Conservation (phyloP, 2,888 invertebrate genomes). For the Arenicola marina region DNA sequence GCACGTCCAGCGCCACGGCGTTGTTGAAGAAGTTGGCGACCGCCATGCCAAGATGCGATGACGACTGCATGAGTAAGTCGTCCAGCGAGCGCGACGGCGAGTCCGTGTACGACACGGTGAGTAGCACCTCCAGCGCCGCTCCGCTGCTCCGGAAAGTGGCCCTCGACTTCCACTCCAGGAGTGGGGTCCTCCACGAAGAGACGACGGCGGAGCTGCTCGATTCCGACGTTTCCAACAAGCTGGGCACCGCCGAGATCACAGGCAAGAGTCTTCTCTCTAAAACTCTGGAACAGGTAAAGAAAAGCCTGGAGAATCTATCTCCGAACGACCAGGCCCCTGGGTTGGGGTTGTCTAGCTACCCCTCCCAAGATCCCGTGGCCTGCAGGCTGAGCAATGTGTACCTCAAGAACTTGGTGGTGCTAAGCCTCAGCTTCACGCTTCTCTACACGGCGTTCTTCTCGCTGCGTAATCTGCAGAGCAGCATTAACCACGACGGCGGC, state of each 20-base stretch:
- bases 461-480: constrained; percentile 54
- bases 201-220: not conserved
- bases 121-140: constrained; percentile 2
- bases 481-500: constrained; percentile 50
- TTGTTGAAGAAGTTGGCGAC: too few species aligned
- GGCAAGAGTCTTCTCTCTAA: constrained; percentile 14
- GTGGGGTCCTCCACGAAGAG: too few species aligned
- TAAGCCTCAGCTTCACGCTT: constrained; percentile 44
- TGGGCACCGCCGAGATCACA: not conserved
- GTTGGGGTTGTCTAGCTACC: too few species aligned
- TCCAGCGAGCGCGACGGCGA: not conserved
- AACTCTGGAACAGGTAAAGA: constrained; percentile 28
- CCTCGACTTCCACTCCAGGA: too few species aligned
- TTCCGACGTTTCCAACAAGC: not conserved
- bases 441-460: constrained; percentile 47
- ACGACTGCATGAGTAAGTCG: too few species aligned
- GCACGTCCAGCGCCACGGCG: too few species aligned
- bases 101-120: constrained; percentile 3
- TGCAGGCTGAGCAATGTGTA: constrained; percentile 34
- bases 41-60: too few species aligned
- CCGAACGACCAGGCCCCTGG: constrained; percentile 4
- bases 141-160: not conserved
- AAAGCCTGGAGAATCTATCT: constrained; percentile 21
- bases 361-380: constrained; percentile 9
- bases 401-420: constrained; percentile 45